Evolutionary conservation across 2,113 vertebrate genomes (phyloP), one percentile per base, ranked within the genome.

Genomic region (Erinaceus europaeus): DNA sequence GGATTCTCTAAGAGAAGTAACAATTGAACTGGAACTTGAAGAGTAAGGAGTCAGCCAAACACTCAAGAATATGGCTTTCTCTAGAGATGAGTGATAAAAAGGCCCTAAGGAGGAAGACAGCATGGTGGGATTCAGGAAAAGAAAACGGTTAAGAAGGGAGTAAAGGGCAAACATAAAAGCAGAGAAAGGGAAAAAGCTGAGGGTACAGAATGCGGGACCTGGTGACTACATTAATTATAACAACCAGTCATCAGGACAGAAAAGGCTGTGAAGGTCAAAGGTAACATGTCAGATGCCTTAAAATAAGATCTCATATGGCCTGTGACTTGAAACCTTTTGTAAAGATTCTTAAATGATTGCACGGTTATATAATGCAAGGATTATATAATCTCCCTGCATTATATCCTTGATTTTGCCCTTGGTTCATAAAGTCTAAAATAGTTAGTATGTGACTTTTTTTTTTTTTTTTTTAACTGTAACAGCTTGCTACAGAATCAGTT

Each of bases 391-490:
- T n/a, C n/a, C 15, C 32, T 84, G 29, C 23, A 27, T 61, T 21
- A 36, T 55, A 78, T 21, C 11, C 14, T 69, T 84, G 32, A 72
- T 62, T 88, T 57, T 83, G 46, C 12, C 59, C 48, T 80, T 81
- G 48, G 34, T 55, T 20, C 9, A 1, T 9, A 73, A 91, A 86
- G 20, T 62, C 53, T 50, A 29, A 75, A 82, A 40, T 79, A 72
- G 29, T 50, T 50, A 82, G 38, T 42, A 6, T 6, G 29, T 27
- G 25, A 25, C 15, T 46, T 15, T 53, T 86, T 44, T n/a, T n/a
- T n/a, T n/a, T n/a, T n/a, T n/a, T n/a, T n/a, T n/a, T n/a, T n/a
- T n/a, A n/a, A 34, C 40, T 83, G 21, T 64, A 29, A 4, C 52
- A 59, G 42, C 21, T 1, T 50, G 5, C 69, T n/a, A 46, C 4